phyloP scores from a whole-genome alignment of 2,888 invertebrate genomes.

The Euzophera pinguis region DNA sequence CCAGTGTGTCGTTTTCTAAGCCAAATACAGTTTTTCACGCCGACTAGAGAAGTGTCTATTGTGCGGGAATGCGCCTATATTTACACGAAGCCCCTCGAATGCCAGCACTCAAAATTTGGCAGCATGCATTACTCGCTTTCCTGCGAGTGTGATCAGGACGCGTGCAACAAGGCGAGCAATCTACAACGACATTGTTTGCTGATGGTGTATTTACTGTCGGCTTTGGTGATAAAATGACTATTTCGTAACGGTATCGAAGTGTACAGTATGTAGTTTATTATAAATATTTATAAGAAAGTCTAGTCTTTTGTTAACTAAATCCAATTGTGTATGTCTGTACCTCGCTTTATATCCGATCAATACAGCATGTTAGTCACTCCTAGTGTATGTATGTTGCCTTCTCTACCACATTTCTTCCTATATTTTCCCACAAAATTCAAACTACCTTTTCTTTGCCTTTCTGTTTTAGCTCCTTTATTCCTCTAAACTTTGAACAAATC shows the following conservation, averaged over 20 bases:
- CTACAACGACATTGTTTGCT: not conserved
- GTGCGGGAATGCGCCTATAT: constrained; percentile 62
- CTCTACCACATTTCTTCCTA: too few species aligned
- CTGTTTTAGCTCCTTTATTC: too few species aligned
- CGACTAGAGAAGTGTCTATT: constrained; percentile 43
- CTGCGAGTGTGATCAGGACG: constrained; percentile 59
- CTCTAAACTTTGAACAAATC: too few species aligned
- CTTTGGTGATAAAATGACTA: constrained; percentile 17
- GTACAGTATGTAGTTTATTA: constrained; percentile 7
- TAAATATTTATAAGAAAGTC: not conserved
- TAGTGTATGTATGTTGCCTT: too few species aligned
- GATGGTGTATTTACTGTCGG: constrained; percentile 6
- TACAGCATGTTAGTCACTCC: too few species aligned
- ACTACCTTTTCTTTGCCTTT: too few species aligned
- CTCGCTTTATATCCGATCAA: too few species aligned
- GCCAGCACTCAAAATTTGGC: constrained; percentile 50
- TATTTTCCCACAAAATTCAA: too few species aligned
- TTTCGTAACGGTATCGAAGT: not conserved
- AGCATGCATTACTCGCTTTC: constrained; percentile 54
- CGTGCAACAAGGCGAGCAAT: constrained; percentile 42
- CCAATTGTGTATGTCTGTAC: too few species aligned
- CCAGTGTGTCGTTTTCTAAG: constrained; percentile 56
- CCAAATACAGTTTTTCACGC: constrained; percentile 56
- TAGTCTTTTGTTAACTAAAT: not conserved
- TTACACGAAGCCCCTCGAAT: constrained; percentile 41